Base-by-base conservation (phyloP, 1,140 invertebrate species). In the Cotesia vestalis region DNA sequence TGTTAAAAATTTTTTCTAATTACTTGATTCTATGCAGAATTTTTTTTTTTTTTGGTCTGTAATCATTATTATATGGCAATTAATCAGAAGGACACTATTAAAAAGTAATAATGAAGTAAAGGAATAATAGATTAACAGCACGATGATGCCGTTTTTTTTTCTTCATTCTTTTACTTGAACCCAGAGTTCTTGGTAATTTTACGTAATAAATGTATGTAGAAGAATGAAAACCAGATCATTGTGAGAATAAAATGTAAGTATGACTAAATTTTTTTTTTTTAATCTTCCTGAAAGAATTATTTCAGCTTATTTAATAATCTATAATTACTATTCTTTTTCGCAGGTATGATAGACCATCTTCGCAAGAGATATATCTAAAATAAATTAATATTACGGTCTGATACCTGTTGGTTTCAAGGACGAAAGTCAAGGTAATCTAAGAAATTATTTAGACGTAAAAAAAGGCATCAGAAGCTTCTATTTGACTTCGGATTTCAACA, bases 401-500 rank as follows among this genome's bases (percentile, higher is more conserved):
- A 12, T 62, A 35, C 14, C 60, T 12, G 34, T 20, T 17, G 2
- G 27, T 20, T n/a, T n/a, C 60, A 62, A 62, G 60, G 60, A 20
- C 27, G 9, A 12, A n/a, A 12, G n/a, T 14, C 53, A 57, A 57
- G 53, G 53, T n/a, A 12, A 11, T 11, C 40, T 9, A 57, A n/a
- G 1, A 57, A 57, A 9, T 52, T n/a, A 52, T 52, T 57, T 57
- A 57, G 53, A 57, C 8, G 53, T 20, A 57, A 57, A 57, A 55
- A 57, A 17, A 57, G 53, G 2, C 3, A 57, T 57, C 53, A 20
- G 5, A 17, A 57, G 53, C n/a, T 57, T 11, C 51, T 27, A 27
- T 27, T 27, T 27, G 27, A 27, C 27, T 27, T 27, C 27, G 27
- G 1, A 1, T 27, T 27, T 27, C 1, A 27, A 1, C 27, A 27